A percentile compares a stretch with the other conserved stretches of the same genome.
Evolutionary conservation across 1,140 invertebrate genomes (phyloP).

Genomic region (Harlomillsia oculata): DNA sequence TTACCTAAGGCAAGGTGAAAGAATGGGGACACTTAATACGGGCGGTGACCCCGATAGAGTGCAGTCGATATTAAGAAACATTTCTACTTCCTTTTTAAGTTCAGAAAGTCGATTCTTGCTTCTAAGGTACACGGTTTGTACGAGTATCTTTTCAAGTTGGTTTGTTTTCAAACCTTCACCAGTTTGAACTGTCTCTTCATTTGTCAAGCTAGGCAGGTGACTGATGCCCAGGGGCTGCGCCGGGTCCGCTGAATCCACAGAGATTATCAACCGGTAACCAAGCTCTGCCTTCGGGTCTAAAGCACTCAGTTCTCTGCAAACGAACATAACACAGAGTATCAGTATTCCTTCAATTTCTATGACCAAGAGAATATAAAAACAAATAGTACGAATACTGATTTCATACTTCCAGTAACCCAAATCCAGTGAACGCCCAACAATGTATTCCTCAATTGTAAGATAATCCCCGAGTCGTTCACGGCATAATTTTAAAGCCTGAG

Average conservation of each 20-base stretch:
- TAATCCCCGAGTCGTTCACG: constrained; percentile 79
- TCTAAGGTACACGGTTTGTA: constrained; percentile 92
- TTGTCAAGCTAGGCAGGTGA: constrained; percentile 74
- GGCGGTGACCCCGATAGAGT: constrained; percentile 71
- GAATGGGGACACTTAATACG: constrained; percentile 75
- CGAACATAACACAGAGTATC: neutral
- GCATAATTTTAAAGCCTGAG: constrained; percentile 79
- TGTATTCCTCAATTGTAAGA: constrained; percentile 86
- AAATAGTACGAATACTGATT: constrained; percentile 18
- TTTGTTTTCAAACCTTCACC: constrained; percentile 25
- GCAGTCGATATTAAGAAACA: constrained; percentile 43
- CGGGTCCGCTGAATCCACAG: constrained; percentile 73
- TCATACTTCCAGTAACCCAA: constrained; percentile 85
- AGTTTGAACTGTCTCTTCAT: constrained; percentile 45
- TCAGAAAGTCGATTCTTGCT: constrained; percentile 70
- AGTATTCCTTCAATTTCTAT: neutral
- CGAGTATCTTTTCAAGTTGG: constrained; percentile 53
- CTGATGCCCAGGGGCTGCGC: constrained; percentile 71
- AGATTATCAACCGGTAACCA: constrained; percentile 75
- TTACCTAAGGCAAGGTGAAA: constrained; percentile 65
- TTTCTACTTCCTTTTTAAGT: constrained; percentile 63
- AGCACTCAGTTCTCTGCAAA: constrained; percentile 28
- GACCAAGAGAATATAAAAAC: constrained; percentile 34
- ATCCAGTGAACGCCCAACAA: constrained; percentile 72
- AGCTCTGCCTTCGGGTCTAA: constrained; percentile 67